phyloP scores from a whole-genome alignment of 1,140 invertebrate genomes.

The Sogatella furcifera region DNA sequence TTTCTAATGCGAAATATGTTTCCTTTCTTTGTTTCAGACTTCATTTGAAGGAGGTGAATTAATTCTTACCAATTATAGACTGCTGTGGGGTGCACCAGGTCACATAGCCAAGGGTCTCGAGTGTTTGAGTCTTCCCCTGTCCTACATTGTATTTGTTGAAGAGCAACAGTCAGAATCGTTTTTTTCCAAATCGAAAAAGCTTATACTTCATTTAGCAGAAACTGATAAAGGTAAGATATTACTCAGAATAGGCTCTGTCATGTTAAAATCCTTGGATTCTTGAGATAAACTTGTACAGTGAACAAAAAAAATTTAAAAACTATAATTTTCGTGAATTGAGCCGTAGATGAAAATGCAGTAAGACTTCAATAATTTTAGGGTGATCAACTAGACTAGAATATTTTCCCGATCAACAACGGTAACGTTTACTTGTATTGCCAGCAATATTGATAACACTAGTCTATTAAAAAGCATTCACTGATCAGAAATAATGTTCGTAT shows the following conservation, averaged over 20 bases:
- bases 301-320: too few relatives aligned
- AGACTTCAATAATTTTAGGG: too few relatives aligned
- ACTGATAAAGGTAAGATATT: conserved; percentile 38
- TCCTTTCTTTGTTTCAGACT: conserved; percentile 45
- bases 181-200: conserved; percentile 67
- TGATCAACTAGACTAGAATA: too few relatives aligned
- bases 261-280: too few relatives aligned
- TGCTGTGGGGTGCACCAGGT: conserved; percentile 67
- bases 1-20: conserved; percentile 4
- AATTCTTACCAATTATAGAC: conserved; percentile 63
- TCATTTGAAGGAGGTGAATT: conserved; percentile 71
- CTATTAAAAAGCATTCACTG: too few relatives aligned
- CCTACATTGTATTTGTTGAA: conserved; percentile 61
- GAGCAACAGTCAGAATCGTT: conserved; percentile 62
- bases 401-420: too few relatives aligned
- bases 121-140: conserved; percentile 55
- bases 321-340: too few relatives aligned
- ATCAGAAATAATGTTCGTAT: too few relatives aligned
- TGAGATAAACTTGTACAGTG: too few relatives aligned
- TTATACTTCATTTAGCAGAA: conserved; percentile 67
- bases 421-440: too few relatives aligned
- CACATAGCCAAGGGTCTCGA: conserved; percentile 52
- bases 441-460: too few relatives aligned
- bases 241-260: neutral
- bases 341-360: too few relatives aligned